Evolutionary conservation across 2,113 vertebrate genomes (phyloP).

Genomic region (Micronycteris hirsuta): DNA sequence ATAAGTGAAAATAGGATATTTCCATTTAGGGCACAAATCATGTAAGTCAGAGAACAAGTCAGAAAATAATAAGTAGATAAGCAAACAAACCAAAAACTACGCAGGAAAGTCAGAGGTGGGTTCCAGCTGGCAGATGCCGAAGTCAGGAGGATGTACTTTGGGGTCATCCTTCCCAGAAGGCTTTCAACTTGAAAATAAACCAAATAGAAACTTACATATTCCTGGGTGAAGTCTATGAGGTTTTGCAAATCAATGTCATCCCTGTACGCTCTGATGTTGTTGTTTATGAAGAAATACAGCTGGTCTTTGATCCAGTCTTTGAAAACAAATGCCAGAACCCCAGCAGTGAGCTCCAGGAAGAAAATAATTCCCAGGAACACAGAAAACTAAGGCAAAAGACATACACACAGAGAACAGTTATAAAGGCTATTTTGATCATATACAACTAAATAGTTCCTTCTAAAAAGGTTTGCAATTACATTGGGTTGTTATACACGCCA

Average conservation of each 20-base stretch:
- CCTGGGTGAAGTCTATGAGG: conserved; percentile 98
- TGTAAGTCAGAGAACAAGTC: neutral
- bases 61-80: neutral
- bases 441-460: neutral
- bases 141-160: neutral
- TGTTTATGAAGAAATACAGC: conserved; percentile 99
- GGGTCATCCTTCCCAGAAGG: conserved; percentile 1
- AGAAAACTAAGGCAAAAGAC: conserved; percentile 88
- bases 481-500: neutral
- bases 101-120: neutral
- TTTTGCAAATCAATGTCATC: conserved; percentile 99
- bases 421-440: neutral
- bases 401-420: conserved; percentile 8
- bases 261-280: conserved; percentile 97
- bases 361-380: conserved; percentile 99
- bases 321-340: conserved; percentile 97
- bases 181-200: conserved; percentile 37
- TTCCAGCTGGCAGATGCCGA: neutral
- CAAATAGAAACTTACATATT: conserved; percentile 89
- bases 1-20: neutral
- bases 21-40: neutral
- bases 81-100: neutral
- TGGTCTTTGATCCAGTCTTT: conserved; percentile 99
- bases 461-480: neutral
- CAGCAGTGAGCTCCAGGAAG: conserved; percentile 98